phyloP scores from a whole-genome alignment of 2,888 invertebrate species.

The Bursaphelenchus okinawaensis region DNA sequence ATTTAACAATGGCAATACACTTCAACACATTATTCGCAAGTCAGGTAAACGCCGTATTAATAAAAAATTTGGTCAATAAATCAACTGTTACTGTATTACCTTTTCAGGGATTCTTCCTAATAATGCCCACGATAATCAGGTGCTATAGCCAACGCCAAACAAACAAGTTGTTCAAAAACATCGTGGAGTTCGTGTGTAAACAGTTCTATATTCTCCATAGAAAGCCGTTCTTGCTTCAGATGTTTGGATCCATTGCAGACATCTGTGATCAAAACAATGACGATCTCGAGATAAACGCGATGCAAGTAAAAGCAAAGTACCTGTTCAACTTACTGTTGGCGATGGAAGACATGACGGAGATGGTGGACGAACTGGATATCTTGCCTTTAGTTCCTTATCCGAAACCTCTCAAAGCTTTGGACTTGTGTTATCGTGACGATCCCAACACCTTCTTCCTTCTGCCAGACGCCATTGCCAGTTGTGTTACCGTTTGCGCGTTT shows the following conservation, averaged over 20 bases:
- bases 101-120: slow-evolving; percentile 74
- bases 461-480: slow-evolving; percentile 87
- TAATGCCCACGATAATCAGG: slow-evolving; percentile 93
- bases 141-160: slow-evolving; percentile 96
- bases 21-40: slow-evolving; percentile 98
- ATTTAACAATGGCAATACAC: slow-evolving; percentile 92
- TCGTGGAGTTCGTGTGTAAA: slow-evolving; percentile 94
- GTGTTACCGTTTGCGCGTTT: slow-evolving; percentile 97
- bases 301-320: slow-evolving; percentile 68
- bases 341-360: slow-evolving; percentile 64
- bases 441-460: slow-evolving; percentile 91
- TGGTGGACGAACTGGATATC: slow-evolving; percentile 86
- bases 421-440: slow-evolving; percentile 97
- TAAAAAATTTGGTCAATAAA: not conserved
- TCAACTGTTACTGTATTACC: not conserved
- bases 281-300: slow-evolving; percentile 77
- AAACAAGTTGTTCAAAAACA: slow-evolving; percentile 85
- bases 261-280: slow-evolving; percentile 73
- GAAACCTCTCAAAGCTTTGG: slow-evolving; percentile 68
- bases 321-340: slow-evolving; percentile 83
- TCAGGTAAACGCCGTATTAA: slow-evolving; percentile 63
- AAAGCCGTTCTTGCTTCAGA: slow-evolving; percentile 89
- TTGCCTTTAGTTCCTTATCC: slow-evolving; percentile 61
- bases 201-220: slow-evolving; percentile 96
- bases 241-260: slow-evolving; percentile 89